Base-by-base conservation (phyloP, 2,888 invertebrate species). In the Gibbula magus region DNA sequence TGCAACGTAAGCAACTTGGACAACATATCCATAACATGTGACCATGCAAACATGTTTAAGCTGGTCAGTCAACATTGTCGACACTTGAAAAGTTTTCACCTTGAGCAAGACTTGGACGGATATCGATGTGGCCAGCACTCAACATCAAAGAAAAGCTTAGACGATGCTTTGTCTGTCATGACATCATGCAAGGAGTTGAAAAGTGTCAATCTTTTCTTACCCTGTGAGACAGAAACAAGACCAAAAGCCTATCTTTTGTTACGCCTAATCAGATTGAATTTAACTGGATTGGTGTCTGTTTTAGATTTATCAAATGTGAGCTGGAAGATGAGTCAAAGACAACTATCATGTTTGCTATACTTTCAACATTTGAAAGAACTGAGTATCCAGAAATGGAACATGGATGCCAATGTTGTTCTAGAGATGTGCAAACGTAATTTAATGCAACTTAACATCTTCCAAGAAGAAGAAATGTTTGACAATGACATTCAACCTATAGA, bases 391-490 rank as follows among this genome's bases (percentile, higher is more conserved):
- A 61, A 61, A 61, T 61, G 61, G 16, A 61, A 61, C 29, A 29
- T 61, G 25, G 61, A 61, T 18, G 22, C 61, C 1, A 61, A 25
- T 25, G 29, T 61, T 61, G n/a, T 61, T 61, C 61, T 61, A 0
- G 61, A 29, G 13, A 29, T 61, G 29, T 25, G 29, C 13, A 61
- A 61, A 18, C 61, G 29, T 13, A n/a, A 29, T 61, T 61, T 61
- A 25, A 16, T 61, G 2, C 61, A 61, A 25, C 61, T 61, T 13
- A 61, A 61, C 61, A 61, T 61, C 29, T 61, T 61, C 61, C 61
- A 61, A 61, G 61, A 61, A 61, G 29, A 29, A n/a, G 61, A 61
- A 61, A 61, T 61, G 10, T 61, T 61, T 61, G 61, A 61, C 29
- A 16, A 16, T 61, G 61, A 61, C 8, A 29, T 61, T 29, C 61